Evolutionary conservation across 2,797 vertebrate genomes (phyloP).

Genomic region (Aulostomus chinensis): DNA sequence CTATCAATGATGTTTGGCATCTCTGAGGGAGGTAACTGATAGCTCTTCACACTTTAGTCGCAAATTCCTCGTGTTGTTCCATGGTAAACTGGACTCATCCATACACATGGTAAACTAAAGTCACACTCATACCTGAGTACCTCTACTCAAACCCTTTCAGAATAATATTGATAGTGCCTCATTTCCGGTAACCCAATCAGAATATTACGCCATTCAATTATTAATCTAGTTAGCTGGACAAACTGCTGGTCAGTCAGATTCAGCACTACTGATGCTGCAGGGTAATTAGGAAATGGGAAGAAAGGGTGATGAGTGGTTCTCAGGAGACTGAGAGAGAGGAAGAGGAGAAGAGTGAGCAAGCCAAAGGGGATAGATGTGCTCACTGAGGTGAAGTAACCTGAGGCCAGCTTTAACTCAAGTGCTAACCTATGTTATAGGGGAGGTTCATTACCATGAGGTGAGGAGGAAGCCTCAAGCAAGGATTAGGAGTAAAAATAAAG

Average conservation of each 20-base stretch:
- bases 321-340: slow-evolving; percentile 10
- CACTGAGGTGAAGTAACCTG: slow-evolving; percentile 61
- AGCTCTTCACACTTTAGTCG: no score
- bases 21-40: background rate
- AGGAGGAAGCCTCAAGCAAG: slow-evolving; percentile 27
- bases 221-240: slow-evolving; percentile 12
- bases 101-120: no score
- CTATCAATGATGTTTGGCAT: background rate
- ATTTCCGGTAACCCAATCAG: no score
- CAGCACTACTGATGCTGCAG: slow-evolving; percentile 13
- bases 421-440: slow-evolving; percentile 16
- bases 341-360: slow-evolving; percentile 32
- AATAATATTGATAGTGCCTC: no score
- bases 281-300: slow-evolving; percentile 41
- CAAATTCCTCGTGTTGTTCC: no score
- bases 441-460: slow-evolving; percentile 35
- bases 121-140: no score
- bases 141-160: background rate
- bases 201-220: slow-evolving; percentile 12
- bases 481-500: slow-evolving; percentile 29
- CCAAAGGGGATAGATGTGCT: slow-evolving; percentile 40
- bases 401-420: slow-evolving; percentile 17
- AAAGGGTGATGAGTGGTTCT: slow-evolving; percentile 6
- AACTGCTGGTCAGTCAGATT: slow-evolving; percentile 1
- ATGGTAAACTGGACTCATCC: no score